A percentile compares a stretch with the other conserved stretches of the same genome.
Evolutionary conservation across 2,888 invertebrate species (phyloP).

Genomic region (Eledone cirrhosa): DNA sequence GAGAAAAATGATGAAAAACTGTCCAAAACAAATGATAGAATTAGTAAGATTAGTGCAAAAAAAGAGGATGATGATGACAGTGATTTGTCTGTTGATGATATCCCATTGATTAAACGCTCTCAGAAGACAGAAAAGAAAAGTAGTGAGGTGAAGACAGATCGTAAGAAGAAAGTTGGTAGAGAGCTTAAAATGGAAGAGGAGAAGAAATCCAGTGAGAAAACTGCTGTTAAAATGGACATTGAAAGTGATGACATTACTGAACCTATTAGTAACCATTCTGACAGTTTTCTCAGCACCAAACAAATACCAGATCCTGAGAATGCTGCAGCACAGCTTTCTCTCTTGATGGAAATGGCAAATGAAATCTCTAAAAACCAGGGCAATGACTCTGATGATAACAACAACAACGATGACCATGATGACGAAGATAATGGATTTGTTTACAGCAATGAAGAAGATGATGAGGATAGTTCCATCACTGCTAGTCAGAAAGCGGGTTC

Average conservation of each 20-base stretch:
- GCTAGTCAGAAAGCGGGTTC: background rate
- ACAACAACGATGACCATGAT: constrained; percentile 32
- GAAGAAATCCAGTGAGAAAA: background rate
- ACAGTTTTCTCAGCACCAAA: constrained; percentile 16
- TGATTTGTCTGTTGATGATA: constrained; percentile 28
- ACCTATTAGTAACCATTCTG: background rate
- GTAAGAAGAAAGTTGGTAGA: constrained; percentile 1
- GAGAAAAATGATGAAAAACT: constrained; percentile 15
- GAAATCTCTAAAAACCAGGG: constrained; percentile 24
- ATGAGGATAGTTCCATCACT: background rate
- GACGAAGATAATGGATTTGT: constrained; percentile 20
- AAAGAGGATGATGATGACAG: constrained; percentile 19
- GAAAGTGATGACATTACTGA: background rate
- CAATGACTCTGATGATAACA: constrained; percentile 29
- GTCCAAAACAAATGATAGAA: background rate
- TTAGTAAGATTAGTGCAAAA: background rate
- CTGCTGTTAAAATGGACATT: background rate
- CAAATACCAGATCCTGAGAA: constrained; percentile 17
- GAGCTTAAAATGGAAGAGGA: constrained; percentile 17
- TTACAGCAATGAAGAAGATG: too few relatives aligned
- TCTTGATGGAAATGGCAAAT: constrained; percentile 29
- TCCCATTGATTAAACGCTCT: constrained; percentile 1
- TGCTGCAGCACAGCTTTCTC: constrained; percentile 14
- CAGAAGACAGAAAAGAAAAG: constrained; percentile 10
- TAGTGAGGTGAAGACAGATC: background rate